Percentiles rank a stretch among this genome's conserved stretches.
phyloP scores from a whole-genome alignment of 2,888 invertebrate species.

The Drosophila parthenogenetica region DNA sequence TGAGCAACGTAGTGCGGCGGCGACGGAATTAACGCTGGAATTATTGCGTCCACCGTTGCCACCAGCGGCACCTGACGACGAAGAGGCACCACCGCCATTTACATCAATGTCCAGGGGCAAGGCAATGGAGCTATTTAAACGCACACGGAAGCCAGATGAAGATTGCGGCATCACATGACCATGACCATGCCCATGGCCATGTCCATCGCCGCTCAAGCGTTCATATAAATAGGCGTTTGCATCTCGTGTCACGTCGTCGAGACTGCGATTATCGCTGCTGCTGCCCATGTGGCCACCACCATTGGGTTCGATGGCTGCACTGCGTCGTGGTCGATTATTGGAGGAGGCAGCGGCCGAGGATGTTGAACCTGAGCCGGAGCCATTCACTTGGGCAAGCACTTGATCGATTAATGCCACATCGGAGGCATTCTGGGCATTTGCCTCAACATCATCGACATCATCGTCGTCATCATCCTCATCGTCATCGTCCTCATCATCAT shows the following conservation, averaged over 20 bases:
- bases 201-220: slow-evolving; percentile 33
- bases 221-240: slow-evolving; percentile 54
- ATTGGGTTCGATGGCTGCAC: slow-evolving; percentile 53
- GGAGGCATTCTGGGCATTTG: slow-evolving; percentile 48
- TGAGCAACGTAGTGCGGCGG: slow-evolving; percentile 59
- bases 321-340: slow-evolving; percentile 64
- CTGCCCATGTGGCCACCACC: slow-evolving; percentile 14
- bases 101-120: slow-evolving; percentile 70
- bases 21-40: slow-evolving; percentile 26
- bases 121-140: slow-evolving; percentile 63
- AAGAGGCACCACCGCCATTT: slow-evolving; percentile 17
- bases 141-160: slow-evolving; percentile 57
- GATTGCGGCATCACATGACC: slow-evolving; percentile 47
- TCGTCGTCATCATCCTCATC: slow-evolving; percentile 57
- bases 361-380: slow-evolving; percentile 4
- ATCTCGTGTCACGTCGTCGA: slow-evolving; percentile 21
- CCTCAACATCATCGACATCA: slow-evolving; percentile 17
- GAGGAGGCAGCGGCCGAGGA: slow-evolving; percentile 34
- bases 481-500: slow-evolving; percentile 69
- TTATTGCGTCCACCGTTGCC: slow-evolving; percentile 26
- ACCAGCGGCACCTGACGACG: neutral
- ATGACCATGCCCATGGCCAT: slow-evolving; percentile 5
- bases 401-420: slow-evolving; percentile 57
- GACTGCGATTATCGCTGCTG: slow-evolving; percentile 14
- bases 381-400: slow-evolving; percentile 47